Evolutionary conservation across 2,888 invertebrate genomes (phyloP).

Genomic region (Aelia acuminata): DNA sequence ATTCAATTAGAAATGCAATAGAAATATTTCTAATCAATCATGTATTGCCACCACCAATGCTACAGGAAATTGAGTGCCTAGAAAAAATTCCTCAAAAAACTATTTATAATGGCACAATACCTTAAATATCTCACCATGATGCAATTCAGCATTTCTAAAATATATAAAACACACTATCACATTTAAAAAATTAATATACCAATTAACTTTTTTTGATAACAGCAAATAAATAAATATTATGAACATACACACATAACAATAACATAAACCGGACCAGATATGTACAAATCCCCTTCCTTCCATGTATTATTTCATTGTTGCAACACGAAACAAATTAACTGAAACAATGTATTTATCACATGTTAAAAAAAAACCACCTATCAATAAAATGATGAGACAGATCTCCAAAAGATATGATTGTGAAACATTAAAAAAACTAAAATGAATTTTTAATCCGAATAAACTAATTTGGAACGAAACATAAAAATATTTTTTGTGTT

Average conservation of each 20-base stretch:
- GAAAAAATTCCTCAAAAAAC: not conserved
- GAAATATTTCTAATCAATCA: not conserved
- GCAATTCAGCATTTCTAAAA: not conserved
- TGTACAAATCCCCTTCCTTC: not conserved
- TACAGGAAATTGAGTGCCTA: not conserved
- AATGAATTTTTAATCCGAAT: not conserved
- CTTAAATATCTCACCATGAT: not conserved
- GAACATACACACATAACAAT: not conserved
- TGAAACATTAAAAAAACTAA: not conserved
- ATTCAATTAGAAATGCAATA: not conserved
- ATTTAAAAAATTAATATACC: not conserved
- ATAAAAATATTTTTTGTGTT: not conserved
- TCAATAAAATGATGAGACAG: not conserved
- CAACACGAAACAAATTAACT: not conserved
- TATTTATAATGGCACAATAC: not conserved
- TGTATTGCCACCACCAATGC: not conserved
- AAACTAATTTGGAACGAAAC: not conserved
- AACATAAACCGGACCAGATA: not conserved
- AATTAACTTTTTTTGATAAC: not conserved
- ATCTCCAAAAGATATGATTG: not conserved
- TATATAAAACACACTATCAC: constrained; percentile 21
- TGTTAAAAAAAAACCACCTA: constrained; percentile 26
- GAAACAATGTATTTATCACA: not conserved
- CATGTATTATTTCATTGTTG: not conserved
- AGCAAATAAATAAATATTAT: not conserved